Evolutionary conservation across 2,113 vertebrate genomes (phyloP).

Genomic region (Lagopus muta): DNA sequence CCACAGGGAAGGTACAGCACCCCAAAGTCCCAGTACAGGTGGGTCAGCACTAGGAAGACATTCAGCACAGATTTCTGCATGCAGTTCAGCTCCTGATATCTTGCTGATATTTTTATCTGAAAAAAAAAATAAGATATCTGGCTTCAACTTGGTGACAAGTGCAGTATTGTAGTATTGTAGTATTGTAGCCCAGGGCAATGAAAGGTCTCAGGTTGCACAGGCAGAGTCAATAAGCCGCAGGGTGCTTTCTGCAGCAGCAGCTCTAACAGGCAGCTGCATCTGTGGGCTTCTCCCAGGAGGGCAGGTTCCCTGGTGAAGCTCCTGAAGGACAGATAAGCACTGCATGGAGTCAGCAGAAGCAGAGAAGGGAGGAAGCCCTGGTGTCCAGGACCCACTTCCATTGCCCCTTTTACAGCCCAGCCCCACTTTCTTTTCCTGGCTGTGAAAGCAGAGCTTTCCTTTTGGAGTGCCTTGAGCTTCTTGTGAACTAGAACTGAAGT

Average conservation of each 20-base stretch:
- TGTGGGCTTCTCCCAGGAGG: not conserved
- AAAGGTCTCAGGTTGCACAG: not conserved
- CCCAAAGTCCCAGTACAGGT: not conserved
- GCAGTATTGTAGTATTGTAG: no score
- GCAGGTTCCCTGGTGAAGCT: not conserved
- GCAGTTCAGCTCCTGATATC: not conserved
- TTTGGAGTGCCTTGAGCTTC: not conserved
- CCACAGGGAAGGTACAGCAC: not conserved
- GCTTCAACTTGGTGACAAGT: not conserved
- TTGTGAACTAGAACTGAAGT: not conserved
- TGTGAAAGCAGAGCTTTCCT: not conserved
- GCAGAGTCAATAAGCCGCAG: not conserved
- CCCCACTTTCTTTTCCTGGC: not conserved
- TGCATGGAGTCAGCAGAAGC: not conserved
- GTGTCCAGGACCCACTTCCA: not conserved
- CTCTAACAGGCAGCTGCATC: not conserved
- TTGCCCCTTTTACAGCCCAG: not conserved
- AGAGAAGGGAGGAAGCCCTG: not conserved
- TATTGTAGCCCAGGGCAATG: not conserved
- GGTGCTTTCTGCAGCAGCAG: not conserved
- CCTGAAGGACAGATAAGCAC: not conserved
- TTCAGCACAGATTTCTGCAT: not conserved
- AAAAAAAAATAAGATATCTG: not conserved
- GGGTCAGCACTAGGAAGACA: not conserved
- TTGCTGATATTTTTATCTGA: not conserved